Percentiles rank a stretch among this genome's conserved stretches.
phyloP scores from a whole-genome alignment of 2,888 invertebrate genomes.

The Magallana nippona region DNA sequence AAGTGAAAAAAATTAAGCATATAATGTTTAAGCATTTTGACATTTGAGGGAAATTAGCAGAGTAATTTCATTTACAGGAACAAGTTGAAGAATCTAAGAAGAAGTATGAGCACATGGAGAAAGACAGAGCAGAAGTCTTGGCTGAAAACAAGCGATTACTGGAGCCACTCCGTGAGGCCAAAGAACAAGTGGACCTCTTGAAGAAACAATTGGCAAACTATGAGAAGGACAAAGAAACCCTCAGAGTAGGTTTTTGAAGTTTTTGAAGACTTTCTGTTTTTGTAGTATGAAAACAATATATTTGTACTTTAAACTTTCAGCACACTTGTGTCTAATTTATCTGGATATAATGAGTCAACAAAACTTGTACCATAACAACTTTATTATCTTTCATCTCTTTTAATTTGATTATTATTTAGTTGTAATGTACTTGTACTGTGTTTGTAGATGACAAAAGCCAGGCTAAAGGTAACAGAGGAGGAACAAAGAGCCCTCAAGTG shows the following conservation, averaged over 20 bases:
- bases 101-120: constrained; percentile 89
- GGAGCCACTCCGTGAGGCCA: constrained; percentile 87
- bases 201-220: constrained; percentile 90
- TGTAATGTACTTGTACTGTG: constrained; percentile 33
- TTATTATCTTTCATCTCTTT: no score
- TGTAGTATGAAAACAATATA: no score
- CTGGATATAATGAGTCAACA: no score
- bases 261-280: no score
- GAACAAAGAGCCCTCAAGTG: constrained; percentile 82
- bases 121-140: constrained; percentile 85
- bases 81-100: constrained; percentile 81
- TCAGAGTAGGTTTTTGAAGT: constrained; percentile 78
- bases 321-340: no score
- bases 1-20: not conserved
- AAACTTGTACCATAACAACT: no score
- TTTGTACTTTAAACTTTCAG: no score
- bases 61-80: constrained; percentile 66
- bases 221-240: constrained; percentile 89
- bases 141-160: constrained; percentile 87
- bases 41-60: not conserved
- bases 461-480: constrained; percentile 77
- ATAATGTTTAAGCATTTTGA: no score
- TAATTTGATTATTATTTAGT: no score
- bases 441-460: constrained; percentile 83
- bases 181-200: constrained; percentile 86